phyloP scores from a whole-genome alignment of 2,797 vertebrate species.

The Pseudomugil gertrudae region DNA sequence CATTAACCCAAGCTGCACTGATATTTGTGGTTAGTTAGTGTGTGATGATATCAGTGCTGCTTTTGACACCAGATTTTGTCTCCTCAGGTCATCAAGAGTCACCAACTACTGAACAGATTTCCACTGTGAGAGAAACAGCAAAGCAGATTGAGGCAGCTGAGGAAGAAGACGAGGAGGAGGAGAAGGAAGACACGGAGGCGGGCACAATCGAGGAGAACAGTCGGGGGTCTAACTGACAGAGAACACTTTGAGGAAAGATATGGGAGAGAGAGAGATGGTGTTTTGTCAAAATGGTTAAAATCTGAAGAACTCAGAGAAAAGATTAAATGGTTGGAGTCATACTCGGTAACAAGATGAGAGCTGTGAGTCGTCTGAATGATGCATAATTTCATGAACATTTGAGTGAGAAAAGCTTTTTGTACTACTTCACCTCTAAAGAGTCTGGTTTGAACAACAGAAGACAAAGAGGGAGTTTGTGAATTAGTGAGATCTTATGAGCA shows the following conservation, averaged over 20 bases:
- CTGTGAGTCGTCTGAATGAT: conserved; percentile 1
- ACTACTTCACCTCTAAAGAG: conserved; percentile 33
- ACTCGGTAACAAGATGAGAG: conserved; percentile 3
- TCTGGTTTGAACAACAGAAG: conserved; percentile 12
- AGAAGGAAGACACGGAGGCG: conserved; percentile 38
- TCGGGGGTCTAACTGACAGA: conserved; percentile 65
- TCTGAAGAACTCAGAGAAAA: conserved; percentile 33
- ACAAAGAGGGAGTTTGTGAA: conserved; percentile 33
- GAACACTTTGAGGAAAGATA: conserved; percentile 16
- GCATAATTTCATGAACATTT: conserved; percentile 27
- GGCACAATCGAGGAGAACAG: conserved; percentile 54
- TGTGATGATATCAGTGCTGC: not conserved
- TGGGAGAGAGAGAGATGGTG: conserved; percentile 15
- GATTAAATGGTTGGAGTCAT: conserved; percentile 9
- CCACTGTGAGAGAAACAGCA: conserved; percentile 49
- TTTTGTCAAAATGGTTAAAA: conserved; percentile 42
- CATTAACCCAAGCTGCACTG: not conserved
- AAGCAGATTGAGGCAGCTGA: conserved; percentile 56
- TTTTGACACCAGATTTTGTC: conserved; percentile 31
- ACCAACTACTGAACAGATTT: conserved; percentile 42
- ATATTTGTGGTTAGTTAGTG: not conserved
- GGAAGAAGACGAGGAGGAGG: conserved; percentile 63
- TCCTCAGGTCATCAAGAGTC: conserved; percentile 72
- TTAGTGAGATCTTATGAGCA: conserved; percentile 49
- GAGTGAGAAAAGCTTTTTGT: conserved; percentile 30